Evolutionary conservation across 1,140 invertebrate species (phyloP), one percentile per base, ranked within the genome.

Genomic region (Cataglyphis hispanica): DNA sequence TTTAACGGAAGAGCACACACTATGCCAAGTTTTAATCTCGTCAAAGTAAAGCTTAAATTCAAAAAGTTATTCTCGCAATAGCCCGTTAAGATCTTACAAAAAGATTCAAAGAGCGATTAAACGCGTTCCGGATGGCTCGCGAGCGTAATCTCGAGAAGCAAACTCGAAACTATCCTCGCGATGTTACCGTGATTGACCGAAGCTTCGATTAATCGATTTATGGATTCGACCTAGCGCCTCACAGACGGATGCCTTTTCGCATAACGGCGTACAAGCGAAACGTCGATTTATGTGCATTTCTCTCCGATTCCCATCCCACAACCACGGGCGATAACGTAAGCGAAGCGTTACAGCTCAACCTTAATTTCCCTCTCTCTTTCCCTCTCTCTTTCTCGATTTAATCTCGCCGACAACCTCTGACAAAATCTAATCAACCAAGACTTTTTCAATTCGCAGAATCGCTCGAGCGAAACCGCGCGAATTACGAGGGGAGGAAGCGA

Each of bases 131-230:
- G 22, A 53, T n/a, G 22, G 46, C 16, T 56, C 31, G 34, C 40
- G 40, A 46, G 66, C 37, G 34, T 80, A 67, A 56, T 80, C 43
- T 25, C 63, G 16, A 50, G 46, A 64, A 27, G 37, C 8, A 27
- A 50, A 22, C 25, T 25, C 43, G 27, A 31, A 60, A 72, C 50
- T 56, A 85, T 78, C 34, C 60, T 22, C 66, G 22, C 19, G 43
- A 61, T 13, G 75, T 22, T 87, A 67, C 74, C 70, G 34, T 43
- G 63, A 86, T 75, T 27, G 27, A 37, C 64, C 60, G 4, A 22
- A 67, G 53, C 50, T 40, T 61, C 86, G 63, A 90, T 87, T 81
- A 85, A 88, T 88, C 80, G 81, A 90, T 90, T 90, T 87, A 90
- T 76, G 53, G 76, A 60, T 91, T 61, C 84, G 72, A 86, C 86